Conservation (phyloP, 1,140 invertebrate genomes). For the Anagrus nilaparvatae region DNA sequence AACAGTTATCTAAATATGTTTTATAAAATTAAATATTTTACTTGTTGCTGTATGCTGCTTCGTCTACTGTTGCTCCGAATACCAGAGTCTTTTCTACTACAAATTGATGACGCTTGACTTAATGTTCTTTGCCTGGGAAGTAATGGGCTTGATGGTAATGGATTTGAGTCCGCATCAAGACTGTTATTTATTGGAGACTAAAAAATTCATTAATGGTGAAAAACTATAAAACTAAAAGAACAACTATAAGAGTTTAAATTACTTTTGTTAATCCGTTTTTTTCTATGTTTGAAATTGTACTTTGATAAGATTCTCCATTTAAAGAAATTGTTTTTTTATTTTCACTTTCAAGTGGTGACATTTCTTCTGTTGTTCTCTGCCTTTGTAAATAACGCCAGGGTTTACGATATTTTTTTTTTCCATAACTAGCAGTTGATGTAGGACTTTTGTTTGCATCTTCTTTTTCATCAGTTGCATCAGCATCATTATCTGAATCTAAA, state of each 20-base stretch:
- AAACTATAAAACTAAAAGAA: no score
- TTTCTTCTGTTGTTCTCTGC: slow-evolving; percentile 38
- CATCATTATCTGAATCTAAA: slow-evolving; percentile 61
- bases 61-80: slow-evolving; percentile 73
- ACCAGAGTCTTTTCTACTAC: slow-evolving; percentile 78
- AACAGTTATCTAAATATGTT: no score
- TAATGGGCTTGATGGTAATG: slow-evolving; percentile 38
- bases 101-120: slow-evolving; percentile 62
- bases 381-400: slow-evolving; percentile 37
- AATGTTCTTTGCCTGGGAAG: slow-evolving; percentile 49
- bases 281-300: slow-evolving; percentile 9
- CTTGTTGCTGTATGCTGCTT: slow-evolving; percentile 77
- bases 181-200: slow-evolving; percentile 27
- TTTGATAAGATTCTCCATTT: background rate
- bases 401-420: slow-evolving; percentile 32
- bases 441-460: slow-evolving; percentile 48
- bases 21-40: slow-evolving; percentile 32
- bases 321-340: slow-evolving; percentile 8
- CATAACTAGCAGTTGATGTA: slow-evolving; percentile 44
- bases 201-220: slow-evolving; percentile 6
- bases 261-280: slow-evolving; percentile 5
- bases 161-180: slow-evolving; percentile 39
- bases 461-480: slow-evolving; percentile 44
- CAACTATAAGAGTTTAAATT: no score
- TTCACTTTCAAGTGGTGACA: slow-evolving; percentile 31